phyloP scores from a whole-genome alignment of 2,113 vertebrate species.

The Nettapus auritus region DNA sequence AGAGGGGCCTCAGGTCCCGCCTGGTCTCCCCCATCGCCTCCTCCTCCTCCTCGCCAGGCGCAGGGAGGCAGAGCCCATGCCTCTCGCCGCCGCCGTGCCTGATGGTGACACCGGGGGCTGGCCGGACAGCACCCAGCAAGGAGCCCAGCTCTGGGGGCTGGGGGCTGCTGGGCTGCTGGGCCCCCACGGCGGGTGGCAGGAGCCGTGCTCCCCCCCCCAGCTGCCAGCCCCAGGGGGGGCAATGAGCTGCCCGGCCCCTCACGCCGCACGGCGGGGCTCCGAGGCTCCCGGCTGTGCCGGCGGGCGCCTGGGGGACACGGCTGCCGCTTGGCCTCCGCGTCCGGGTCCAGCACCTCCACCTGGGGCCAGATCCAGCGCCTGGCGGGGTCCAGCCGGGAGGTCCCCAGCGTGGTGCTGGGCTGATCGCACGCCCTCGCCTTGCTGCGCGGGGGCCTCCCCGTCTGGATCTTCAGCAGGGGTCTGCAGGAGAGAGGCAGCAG shows the following conservation, averaged over 20 bases:
- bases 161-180: background rate
- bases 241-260: background rate
- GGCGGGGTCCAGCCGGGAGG: conserved; percentile 30
- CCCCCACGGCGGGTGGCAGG: background rate
- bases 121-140: conserved; percentile 57
- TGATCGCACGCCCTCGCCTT: background rate
- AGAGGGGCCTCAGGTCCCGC: background rate
- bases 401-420: background rate
- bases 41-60: background rate
- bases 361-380: conserved; percentile 49
- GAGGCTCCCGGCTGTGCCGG: background rate
- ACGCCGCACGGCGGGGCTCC: background rate
- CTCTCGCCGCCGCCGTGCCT: background rate
- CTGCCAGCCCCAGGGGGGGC: background rate
- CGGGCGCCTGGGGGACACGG: background rate
- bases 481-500: background rate
- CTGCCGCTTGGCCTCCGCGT: background rate
- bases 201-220: background rate
- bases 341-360: conserved; percentile 62
- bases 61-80: background rate
- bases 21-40: background rate
- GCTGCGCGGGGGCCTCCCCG: background rate
- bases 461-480: background rate
- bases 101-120: conserved; percentile 74
- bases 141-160: conserved; percentile 20